These are phyloP conservation scores for Eudemis profundana DNA, from an alignment of 2,888 invertebrate genomes.

Conservation along the genomic window DNA sequence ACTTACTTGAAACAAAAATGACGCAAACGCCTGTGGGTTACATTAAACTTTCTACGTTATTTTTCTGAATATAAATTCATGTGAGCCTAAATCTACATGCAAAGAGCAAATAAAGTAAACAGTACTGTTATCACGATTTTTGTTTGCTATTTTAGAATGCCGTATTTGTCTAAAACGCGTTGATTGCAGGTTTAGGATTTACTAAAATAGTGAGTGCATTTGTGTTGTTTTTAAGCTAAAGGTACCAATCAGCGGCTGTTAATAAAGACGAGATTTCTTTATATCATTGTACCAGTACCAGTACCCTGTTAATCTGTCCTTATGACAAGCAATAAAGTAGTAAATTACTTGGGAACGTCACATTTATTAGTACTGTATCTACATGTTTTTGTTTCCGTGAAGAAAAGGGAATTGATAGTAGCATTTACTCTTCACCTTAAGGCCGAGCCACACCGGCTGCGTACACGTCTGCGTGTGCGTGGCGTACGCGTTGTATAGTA, in stretches of 20 bases:
- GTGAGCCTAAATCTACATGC: background rate
- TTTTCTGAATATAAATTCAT: background rate
- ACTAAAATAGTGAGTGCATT: background rate
- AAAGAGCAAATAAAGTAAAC: slow-evolving; percentile 18
- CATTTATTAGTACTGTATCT: too few species aligned
- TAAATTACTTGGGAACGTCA: too few species aligned
- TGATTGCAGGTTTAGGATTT: background rate
- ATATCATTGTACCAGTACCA: too few species aligned
- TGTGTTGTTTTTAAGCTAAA: background rate
- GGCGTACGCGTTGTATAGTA: too few species aligned
- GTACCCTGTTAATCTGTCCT: too few species aligned
- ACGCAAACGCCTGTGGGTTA: background rate
- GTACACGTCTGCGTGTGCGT: too few species aligned
- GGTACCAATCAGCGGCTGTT: background rate
- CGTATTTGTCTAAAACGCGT: background rate
- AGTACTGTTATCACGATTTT: background rate
- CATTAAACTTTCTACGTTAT: background rate
- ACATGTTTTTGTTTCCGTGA: too few species aligned
- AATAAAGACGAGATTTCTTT: too few species aligned
- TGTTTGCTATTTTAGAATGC: background rate
- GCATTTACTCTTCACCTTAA: too few species aligned
- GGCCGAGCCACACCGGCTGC: too few species aligned
- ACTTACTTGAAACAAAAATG: background rate
- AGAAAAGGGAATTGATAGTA: too few species aligned
- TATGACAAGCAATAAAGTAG: too few species aligned